Conservation (phyloP, 2,113 vertebrate species). For the Apistogramma diplotaenia region DNA sequence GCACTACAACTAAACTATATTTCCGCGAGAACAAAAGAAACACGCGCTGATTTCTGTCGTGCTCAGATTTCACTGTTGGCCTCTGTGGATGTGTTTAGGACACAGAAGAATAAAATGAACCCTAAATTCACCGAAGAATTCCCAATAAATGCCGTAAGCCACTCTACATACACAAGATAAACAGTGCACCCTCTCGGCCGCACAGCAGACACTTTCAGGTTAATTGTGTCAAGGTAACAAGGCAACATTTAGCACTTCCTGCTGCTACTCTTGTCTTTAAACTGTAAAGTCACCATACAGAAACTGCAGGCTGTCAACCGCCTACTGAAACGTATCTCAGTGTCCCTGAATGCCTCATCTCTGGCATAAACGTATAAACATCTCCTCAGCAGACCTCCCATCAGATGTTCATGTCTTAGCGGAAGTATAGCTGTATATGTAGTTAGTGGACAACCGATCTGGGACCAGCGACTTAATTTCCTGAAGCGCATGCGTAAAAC, state of each 20-base stretch:
- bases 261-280: rapidly evolving
- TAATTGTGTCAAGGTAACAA: neutral
- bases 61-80: neutral
- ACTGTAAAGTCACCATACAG: too few species aligned
- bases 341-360: too few species aligned
- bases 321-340: too few species aligned
- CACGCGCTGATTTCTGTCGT: neutral
- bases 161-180: neutral
- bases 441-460: neutral
- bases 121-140: neutral
- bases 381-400: too few species aligned
- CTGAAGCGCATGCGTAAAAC: conserved; percentile 49
- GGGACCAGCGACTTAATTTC: neutral
- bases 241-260: neutral
- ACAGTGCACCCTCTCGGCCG: neutral
- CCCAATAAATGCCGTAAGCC: neutral
- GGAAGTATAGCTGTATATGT: neutral
- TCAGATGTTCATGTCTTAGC: too few species aligned
- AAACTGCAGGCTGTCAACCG: too few species aligned
- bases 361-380: too few species aligned
- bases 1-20: neutral
- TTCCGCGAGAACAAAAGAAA: rapidly evolving
- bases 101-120: neutral
- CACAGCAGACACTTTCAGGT: neutral
- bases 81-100: neutral